These are phyloP conservation scores for Styela clava DNA, from an alignment of 23 tunicate genomes.

Conservation along the genomic window DNA sequence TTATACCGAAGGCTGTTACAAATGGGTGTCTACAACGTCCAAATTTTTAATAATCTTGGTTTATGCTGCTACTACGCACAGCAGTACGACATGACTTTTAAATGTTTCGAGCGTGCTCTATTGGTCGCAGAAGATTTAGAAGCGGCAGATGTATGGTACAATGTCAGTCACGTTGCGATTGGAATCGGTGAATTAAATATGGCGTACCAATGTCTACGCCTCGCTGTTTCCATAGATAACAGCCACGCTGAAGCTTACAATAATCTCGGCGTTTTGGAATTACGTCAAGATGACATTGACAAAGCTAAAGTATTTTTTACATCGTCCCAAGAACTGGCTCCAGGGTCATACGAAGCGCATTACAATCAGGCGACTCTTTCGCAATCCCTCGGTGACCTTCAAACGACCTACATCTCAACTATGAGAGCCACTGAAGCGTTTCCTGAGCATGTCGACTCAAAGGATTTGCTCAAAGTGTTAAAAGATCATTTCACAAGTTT, in stretches of 20 bases:
- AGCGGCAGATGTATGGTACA: slow-evolving; percentile 82
- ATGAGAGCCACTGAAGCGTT: slow-evolving; percentile 59
- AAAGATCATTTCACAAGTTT: slow-evolving; percentile 52
- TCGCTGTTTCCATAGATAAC: slow-evolving; percentile 63
- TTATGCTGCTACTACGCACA: slow-evolving; percentile 90
- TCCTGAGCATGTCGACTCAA: slow-evolving; percentile 81
- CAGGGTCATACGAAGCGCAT: slow-evolving; percentile 74
- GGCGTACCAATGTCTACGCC: slow-evolving; percentile 90
- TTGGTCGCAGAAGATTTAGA: slow-evolving; percentile 61
- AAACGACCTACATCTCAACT: slow-evolving; percentile 51
- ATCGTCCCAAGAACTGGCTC: slow-evolving; percentile 64
- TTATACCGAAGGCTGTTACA: slow-evolving; percentile 78
- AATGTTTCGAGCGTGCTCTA: slow-evolving; percentile 86
- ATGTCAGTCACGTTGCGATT: slow-evolving; percentile 84
- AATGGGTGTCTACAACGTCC: slow-evolving; percentile 82
- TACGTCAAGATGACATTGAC: slow-evolving; percentile 82
- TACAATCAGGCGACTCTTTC: slow-evolving; percentile 75
- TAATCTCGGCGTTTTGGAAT: slow-evolving; percentile 82
- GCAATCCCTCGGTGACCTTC: slow-evolving; percentile 71
- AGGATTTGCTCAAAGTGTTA: slow-evolving; percentile 37
- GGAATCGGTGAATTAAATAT: slow-evolving; percentile 74
- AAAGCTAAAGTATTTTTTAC: slow-evolving; percentile 55
- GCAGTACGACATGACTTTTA: slow-evolving; percentile 85
- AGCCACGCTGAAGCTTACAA: slow-evolving; percentile 85
- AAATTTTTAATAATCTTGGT: slow-evolving; percentile 75